phyloP scores from a whole-genome alignment of 2,888 invertebrate genomes.

The Chromoteleia sp. region DNA sequence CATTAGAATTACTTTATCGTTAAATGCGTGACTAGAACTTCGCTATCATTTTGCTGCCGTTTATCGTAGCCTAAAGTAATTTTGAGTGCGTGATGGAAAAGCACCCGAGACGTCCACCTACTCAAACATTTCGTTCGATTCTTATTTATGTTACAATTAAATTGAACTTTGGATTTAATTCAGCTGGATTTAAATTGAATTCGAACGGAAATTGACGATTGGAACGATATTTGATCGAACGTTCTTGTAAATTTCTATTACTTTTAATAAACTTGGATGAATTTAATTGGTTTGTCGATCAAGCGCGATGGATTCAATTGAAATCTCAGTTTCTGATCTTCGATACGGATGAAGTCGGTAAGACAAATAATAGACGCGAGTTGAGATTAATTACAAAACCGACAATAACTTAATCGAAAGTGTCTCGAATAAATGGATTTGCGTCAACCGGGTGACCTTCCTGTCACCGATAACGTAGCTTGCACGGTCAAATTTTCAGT shows the following conservation, averaged over 20 bases:
- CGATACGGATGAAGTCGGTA: no score
- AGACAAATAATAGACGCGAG: background rate
- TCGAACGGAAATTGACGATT: no score
- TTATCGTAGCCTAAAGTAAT: slow-evolving; percentile 34
- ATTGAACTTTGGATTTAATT: background rate
- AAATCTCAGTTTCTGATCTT: no score
- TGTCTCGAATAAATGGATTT: slow-evolving; percentile 10
- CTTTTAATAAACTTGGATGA: no score
- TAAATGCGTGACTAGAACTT: slow-evolving; percentile 18
- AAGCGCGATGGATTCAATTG: no score
- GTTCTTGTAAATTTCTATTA: no score
- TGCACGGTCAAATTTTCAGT: background rate
- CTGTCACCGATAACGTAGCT: background rate
- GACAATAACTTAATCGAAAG: slow-evolving; percentile 16
- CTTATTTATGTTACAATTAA: background rate
- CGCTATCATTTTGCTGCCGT: slow-evolving; percentile 20
- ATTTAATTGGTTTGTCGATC: no score
- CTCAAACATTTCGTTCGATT: background rate
- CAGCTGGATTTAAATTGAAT: no score
- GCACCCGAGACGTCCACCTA: slow-evolving; percentile 1
- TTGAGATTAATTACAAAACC: slow-evolving; percentile 12
- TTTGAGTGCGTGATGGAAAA: slow-evolving; percentile 28
- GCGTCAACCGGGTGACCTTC: background rate
- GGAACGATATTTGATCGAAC: no score
- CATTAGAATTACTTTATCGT: slow-evolving; percentile 30